A percentile compares a stretch with the other conserved stretches of the same genome.
Conservation (phyloP, 2,797 vertebrate genomes). For the Tragopan temminckii region DNA sequence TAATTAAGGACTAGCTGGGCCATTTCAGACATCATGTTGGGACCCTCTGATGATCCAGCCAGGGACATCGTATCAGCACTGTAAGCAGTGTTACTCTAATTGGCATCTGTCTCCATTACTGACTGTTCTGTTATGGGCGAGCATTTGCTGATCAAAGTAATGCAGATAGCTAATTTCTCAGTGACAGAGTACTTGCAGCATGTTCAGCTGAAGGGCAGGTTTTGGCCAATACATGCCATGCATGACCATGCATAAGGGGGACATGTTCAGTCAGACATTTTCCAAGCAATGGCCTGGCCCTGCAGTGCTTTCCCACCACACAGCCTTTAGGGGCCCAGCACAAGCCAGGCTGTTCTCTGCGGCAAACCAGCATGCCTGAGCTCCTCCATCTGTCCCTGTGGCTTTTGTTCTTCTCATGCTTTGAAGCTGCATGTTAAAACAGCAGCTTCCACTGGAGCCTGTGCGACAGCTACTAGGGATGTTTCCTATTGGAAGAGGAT, state of each 20-base stretch:
- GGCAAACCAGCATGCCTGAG: background rate
- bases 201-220: background rate
- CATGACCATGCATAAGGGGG: background rate
- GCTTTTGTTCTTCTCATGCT: constrained; percentile 7
- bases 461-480: background rate
- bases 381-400: background rate
- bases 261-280: background rate
- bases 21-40: background rate
- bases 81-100: background rate
- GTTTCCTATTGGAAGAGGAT: background rate
- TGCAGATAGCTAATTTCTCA: background rate
- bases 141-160: background rate
- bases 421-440: background rate
- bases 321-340: background rate
- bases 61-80: background rate
- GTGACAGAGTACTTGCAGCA: background rate
- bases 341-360: background rate
- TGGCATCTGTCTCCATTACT: background rate
- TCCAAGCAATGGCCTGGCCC: accelerated
- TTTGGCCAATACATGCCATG: background rate
- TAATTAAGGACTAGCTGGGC: background rate
- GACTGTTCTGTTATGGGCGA: background rate
- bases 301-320: background rate
- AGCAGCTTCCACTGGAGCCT: background rate
- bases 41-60: background rate